Evolutionary conservation across 2,113 vertebrate species (phyloP), one percentile per base, ranked within the genome.

Genomic region (Symphodus melops): DNA sequence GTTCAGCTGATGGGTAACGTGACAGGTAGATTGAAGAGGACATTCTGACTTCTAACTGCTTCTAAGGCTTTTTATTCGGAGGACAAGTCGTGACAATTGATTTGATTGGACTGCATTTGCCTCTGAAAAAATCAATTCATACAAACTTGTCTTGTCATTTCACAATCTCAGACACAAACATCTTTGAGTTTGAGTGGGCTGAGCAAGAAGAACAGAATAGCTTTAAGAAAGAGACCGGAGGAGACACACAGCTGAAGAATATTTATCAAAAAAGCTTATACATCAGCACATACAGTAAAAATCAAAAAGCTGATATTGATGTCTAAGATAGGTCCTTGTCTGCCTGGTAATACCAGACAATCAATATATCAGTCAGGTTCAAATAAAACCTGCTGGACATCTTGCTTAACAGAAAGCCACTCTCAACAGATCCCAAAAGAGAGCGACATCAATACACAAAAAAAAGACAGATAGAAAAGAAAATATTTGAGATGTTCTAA

Each of bases 1-100:
- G 77, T 76, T 83, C 37, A 68, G 74, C 60, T 5, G 41, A 68
- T 54, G 80, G 79, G 85, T 80, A 70, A 86, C 79, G 60, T 88
- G 78, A 85, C 80, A 82, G 78, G 77, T 83, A 65, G 58, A 84
- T 51, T 72, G 63, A 71, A 67, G 58, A 82, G 52, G 46, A 67
- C 2, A 8, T 56, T 73, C 17, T 36, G 42, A 68, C 41, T 70
- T 71, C 8, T 65, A 8, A 48, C 16, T 48, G 68, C 41, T n/a
- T n/a, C n/a, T n/a, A 14, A 17, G 1, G 16, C 46, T 48, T 48
- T 66, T 76, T 72, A 23, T 84, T 66, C 78, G 14, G 0, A 71
- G 68, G 4, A 56, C 46, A 57, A 2, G 39, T 75, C 6, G 41
- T 2, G 25, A 25, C 25, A 25, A 25, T 70, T 75, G 75, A 56